Conservation (phyloP, 2,888 invertebrate genomes). For the Willowsia nigromaculata region DNA sequence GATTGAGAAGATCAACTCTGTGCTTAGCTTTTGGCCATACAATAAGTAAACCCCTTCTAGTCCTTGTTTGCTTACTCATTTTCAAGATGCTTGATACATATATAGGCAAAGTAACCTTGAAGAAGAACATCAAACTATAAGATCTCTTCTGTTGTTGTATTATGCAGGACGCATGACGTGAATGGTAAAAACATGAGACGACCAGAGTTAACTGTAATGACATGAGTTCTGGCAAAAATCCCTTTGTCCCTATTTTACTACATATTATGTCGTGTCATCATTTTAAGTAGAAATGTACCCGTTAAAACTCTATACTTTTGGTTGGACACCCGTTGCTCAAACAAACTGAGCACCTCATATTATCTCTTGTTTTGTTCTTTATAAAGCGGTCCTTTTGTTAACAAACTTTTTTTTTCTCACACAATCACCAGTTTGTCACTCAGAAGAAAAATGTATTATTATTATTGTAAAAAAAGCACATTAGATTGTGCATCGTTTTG, state of each 20-base stretch:
- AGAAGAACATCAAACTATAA: not conserved
- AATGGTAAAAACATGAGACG: not conserved
- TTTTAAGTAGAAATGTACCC: not conserved
- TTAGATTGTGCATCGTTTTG: not conserved
- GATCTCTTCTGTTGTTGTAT: not conserved
- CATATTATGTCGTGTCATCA: not conserved
- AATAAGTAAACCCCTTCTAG: too few relatives aligned
- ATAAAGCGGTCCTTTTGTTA: not conserved
- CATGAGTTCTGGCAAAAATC: not conserved
- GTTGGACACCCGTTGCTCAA: not conserved
- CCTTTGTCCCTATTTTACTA: not conserved
- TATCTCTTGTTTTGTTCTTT: not conserved
- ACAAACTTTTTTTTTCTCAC: constrained; percentile 10
- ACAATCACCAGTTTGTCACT: not conserved
- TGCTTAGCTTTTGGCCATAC: not conserved
- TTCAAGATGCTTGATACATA: not conserved
- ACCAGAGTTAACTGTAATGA: not conserved
- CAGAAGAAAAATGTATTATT: not conserved
- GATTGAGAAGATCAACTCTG: not conserved
- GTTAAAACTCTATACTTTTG: not conserved
- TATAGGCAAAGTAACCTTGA: not conserved
- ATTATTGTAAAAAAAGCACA: not conserved
- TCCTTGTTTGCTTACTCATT: too few relatives aligned
- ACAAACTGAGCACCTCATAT: not conserved
- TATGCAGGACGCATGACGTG: not conserved